phyloP scores from a whole-genome alignment of 2,113 vertebrate species.

The Gymnocephalus cernua region DNA sequence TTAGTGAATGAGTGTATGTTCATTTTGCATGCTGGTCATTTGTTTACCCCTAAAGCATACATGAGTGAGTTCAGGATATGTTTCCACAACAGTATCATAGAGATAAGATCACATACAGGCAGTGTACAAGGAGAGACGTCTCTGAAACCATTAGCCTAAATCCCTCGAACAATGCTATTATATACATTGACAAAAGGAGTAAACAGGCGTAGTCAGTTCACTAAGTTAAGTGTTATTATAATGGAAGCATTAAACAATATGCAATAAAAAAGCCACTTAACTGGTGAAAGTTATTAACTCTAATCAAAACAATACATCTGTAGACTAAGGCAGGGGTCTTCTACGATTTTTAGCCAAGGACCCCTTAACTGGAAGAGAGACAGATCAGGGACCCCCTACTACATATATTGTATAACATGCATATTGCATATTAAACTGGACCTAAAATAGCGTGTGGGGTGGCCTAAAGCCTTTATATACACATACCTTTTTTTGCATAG shows the following conservation, averaged over 20 bases:
- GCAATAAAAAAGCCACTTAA: neutral
- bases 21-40: conserved; percentile 34
- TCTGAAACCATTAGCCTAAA: conserved; percentile 1
- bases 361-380: no score
- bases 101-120: conserved; percentile 13
- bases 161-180: neutral
- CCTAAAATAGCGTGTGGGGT: no score
- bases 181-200: neutral
- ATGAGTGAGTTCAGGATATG: conserved; percentile 12
- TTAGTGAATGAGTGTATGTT: no score
- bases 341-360: no score
- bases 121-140: neutral
- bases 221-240: neutral
- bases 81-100: conserved; percentile 55
- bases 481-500: no score
- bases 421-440: no score
- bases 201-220: neutral
- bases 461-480: no score
- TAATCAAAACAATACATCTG: neutral
- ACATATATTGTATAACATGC: no score
- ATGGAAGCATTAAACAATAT: neutral
- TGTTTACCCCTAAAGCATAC: conserved; percentile 3
- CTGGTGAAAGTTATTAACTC: neutral
- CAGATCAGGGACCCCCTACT: no score
- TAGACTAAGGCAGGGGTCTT: no score